Base-by-base conservation (phyloP, 2,113 vertebrate genomes). In the Thamnophis sirtalis region DNA sequence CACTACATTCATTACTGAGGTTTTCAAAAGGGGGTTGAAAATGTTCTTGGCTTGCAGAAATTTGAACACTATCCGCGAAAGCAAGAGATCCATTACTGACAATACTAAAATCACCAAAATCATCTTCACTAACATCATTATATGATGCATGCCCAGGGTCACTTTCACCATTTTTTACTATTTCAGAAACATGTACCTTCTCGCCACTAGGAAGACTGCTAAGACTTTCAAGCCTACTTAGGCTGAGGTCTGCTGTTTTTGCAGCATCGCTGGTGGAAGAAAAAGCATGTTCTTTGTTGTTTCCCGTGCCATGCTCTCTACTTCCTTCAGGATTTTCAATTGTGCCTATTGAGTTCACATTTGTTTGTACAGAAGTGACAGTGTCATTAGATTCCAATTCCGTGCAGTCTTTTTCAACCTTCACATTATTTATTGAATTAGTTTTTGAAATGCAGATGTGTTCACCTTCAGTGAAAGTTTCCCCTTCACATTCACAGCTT, bases 51-150 rank as follows among this genome's bases (percentile, higher is more conserved):
- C 95, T 94, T 94, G 92, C 3, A 1, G 95, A 96, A 54, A 95
- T 96, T 96, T 96, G 96, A 95, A 94, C 89, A 51, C 92, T 94
- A 91, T 89, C 89, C 93, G 93, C 6, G 54, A 96, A 94, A 93
- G 95, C 90, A 92, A 95, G 94, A 95, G 96, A 96, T 0, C 89
- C 95, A 0, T 97, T 98, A 93, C 97, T 98, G 1, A 98, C 98
- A 86, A 98, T 98, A 95, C 98, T 98, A 93, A 98, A 97, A 93
- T 99, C 98, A 22, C 98, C 98, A 95, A 97, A 97, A 84, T 98
- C 98, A 87, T 97, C 95, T 26, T 97, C 98, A 2, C 28, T 95
- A 17, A 93, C 85, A 4, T 97, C 95, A 2, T 93, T 96, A 92
- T 96, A 96, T 93, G 96, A 97, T 26, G 93, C 93, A 95, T 95